These are phyloP conservation scores for Colinus virginianus DNA, from an alignment of 2,113 vertebrate genomes.

Conservation along the genomic window DNA sequence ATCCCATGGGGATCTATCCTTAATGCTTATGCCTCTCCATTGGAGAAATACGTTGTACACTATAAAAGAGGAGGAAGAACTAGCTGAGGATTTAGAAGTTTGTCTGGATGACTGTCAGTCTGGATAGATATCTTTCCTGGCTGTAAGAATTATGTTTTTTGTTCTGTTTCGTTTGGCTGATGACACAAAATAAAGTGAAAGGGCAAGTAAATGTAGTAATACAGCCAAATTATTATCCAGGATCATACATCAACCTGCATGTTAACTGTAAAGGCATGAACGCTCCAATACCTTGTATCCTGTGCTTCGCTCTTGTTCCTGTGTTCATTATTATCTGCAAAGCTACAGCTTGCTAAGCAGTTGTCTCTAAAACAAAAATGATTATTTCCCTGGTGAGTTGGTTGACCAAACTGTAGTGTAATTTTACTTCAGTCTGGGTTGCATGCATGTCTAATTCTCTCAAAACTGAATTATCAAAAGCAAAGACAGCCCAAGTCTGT, in stretches of 20 bases:
- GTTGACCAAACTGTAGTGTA: background rate
- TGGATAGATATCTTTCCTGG: slow-evolving; percentile 1
- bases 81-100: background rate
- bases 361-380: background rate
- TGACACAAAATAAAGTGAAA: slow-evolving; percentile 1
- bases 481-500: background rate
- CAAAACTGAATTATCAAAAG: background rate
- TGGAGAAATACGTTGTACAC: background rate
- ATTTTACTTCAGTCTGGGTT: background rate
- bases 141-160: background rate
- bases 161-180: background rate
- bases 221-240: background rate
- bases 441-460: background rate
- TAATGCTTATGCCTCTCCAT: background rate
- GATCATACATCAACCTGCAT: background rate
- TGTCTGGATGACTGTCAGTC: background rate
- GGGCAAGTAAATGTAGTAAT: background rate
- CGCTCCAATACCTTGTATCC: background rate
- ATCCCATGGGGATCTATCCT: fast-evolving
- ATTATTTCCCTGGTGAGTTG: background rate
- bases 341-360: background rate
- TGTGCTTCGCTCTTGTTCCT: background rate
- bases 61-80: background rate
- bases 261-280: background rate
- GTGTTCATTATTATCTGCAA: background rate